Conservation (phyloP, 1,140 invertebrate genomes). For the Orussus abietinus region DNA sequence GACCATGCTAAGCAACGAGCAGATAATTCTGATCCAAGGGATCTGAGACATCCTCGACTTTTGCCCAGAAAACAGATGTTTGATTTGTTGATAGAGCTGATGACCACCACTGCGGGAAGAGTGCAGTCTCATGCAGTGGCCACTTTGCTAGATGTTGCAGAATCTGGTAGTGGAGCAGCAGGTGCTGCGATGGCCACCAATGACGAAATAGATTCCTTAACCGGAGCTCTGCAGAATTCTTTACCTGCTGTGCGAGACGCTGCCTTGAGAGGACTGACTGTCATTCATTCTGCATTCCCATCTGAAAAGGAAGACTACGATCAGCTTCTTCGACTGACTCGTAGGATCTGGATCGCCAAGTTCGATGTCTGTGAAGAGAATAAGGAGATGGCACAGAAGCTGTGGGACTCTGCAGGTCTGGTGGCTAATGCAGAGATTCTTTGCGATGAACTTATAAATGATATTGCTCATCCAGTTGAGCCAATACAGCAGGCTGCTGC, state of each 20-base stretch:
- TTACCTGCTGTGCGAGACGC: slow-evolving; percentile 73
- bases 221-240: slow-evolving; percentile 72
- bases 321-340: slow-evolving; percentile 61
- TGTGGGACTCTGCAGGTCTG: slow-evolving; percentile 66
- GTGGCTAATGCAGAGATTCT: slow-evolving; percentile 56
- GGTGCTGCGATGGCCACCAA: slow-evolving; percentile 60
- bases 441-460: slow-evolving; percentile 63
- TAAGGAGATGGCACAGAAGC: slow-evolving; percentile 61
- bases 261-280: slow-evolving; percentile 67
- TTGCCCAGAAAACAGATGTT: slow-evolving; percentile 81
- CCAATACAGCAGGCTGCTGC: slow-evolving; percentile 77
- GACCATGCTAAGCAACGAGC: slow-evolving; percentile 67
- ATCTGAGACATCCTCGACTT: slow-evolving; percentile 67
- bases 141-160: slow-evolving; percentile 73
- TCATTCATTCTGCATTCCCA: slow-evolving; percentile 64
- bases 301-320: slow-evolving; percentile 59
- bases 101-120: slow-evolving; percentile 65
- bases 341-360: slow-evolving; percentile 73
- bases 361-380: slow-evolving; percentile 72
- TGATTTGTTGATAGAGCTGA: slow-evolving; percentile 73
- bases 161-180: slow-evolving; percentile 62
- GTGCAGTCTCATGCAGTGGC: slow-evolving; percentile 73
- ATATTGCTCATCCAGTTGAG: slow-evolving; percentile 75
- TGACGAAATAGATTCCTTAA: slow-evolving; percentile 73
- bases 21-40: slow-evolving; percentile 43